Conservation (phyloP, 1,140 invertebrate species). For the Augochlora pura region DNA sequence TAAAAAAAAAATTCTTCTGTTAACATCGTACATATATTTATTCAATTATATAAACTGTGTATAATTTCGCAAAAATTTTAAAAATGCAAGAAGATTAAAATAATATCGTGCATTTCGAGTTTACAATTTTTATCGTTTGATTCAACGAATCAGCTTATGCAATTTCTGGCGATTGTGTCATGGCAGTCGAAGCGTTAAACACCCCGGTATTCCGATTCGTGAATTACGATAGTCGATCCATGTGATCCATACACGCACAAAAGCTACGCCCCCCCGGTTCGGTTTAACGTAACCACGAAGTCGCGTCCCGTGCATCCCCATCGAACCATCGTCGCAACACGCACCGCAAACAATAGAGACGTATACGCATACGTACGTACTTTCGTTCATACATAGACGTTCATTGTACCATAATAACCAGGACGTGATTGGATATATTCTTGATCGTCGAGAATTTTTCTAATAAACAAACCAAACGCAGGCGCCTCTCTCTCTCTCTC, state of each 20-base stretch:
- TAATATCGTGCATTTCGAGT: too few species aligned
- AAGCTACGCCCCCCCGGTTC: conserved; percentile 7
- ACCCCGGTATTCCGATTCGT: conserved; percentile 21
- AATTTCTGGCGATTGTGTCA: too few species aligned
- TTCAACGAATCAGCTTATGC: too few species aligned
- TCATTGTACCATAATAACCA: conserved; percentile 25
- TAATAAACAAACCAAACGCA: conserved; percentile 40
- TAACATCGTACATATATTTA: too few species aligned
- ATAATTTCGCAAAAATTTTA: too few species aligned
- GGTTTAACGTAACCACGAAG: background rate
- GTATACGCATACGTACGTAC: conserved; percentile 27
- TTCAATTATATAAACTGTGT: too few species aligned
- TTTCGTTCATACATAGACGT: conserved; percentile 35
- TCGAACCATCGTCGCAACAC: background rate
- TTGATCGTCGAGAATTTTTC: conserved; percentile 56
- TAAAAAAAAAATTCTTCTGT: too few species aligned
- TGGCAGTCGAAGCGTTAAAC: background rate
- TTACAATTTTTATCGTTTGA: too few species aligned
- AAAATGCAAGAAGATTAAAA: too few species aligned
- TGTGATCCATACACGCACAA: conserved; percentile 46
- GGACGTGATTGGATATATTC: conserved; percentile 52
- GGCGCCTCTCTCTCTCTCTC: too few species aligned
- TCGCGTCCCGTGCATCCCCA: background rate
- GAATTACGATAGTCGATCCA: conserved; percentile 25
- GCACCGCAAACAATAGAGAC: conserved; percentile 25